Percentiles rank a stretch among this genome's conserved stretches.
Conservation (phyloP, 2,797 vertebrate genomes). For the Potorous gilbertii region DNA sequence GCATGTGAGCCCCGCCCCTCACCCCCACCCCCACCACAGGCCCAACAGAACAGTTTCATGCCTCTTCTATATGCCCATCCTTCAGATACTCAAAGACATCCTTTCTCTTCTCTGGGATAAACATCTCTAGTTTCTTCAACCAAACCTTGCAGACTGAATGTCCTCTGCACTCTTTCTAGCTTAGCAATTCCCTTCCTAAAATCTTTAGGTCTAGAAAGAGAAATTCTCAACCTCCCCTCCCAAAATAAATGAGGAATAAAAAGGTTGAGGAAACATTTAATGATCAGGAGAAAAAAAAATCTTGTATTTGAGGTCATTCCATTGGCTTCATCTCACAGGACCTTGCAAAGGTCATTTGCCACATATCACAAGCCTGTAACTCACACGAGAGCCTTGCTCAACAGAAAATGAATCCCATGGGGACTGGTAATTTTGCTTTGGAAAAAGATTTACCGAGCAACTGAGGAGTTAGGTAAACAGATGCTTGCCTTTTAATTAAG, state of each 20-base stretch:
- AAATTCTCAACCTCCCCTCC: background rate
- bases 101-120: background rate
- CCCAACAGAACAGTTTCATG: background rate
- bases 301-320: background rate
- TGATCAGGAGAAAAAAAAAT: background rate
- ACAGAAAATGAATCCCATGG: constrained; percentile 49
- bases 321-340: constrained; percentile 19
- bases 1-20: too few species aligned
- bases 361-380: constrained; percentile 37
- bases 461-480: constrained; percentile 65
- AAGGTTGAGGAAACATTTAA: background rate
- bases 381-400: constrained; percentile 58
- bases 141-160: background rate
- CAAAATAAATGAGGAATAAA: background rate
- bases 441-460: constrained; percentile 57
- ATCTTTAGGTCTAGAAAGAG: background rate
- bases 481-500: constrained; percentile 41
- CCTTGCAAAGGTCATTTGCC: constrained; percentile 23
- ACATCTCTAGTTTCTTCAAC: background rate
- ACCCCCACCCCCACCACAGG: too few species aligned
- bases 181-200: background rate
- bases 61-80: background rate
- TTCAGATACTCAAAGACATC: background rate
- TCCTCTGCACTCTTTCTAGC: background rate
- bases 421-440: constrained; percentile 63